Percentiles rank a stretch among this genome's conserved stretches.
Conservation (phyloP, 1,140 invertebrate genomes). For the Drosophila burlai region DNA sequence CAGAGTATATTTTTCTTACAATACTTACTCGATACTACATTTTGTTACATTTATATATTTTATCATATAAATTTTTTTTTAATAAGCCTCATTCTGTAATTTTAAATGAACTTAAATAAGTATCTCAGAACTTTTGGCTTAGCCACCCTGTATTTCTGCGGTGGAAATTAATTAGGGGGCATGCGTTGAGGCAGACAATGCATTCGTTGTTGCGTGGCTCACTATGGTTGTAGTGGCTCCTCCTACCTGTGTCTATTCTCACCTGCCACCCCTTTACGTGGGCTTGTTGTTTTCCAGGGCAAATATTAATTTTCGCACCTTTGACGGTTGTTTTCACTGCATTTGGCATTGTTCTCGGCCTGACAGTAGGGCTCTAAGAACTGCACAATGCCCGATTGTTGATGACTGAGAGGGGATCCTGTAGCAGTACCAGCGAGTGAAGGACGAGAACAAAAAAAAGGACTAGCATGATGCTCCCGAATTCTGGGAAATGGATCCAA, state of each 20-base stretch:
- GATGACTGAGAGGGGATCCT: conserved; percentile 16
- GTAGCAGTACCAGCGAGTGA: background rate
- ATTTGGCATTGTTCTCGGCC: conserved; percentile 25
- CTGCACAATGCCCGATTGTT: conserved; percentile 35
- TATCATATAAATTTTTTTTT: background rate
- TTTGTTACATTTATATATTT: background rate
- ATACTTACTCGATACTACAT: background rate
- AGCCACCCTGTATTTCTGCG: conserved; percentile 3
- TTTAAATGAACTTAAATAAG: too few relatives aligned
- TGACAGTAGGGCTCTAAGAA: background rate
- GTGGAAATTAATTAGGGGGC: conserved; percentile 64
- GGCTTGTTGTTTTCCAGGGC: conserved; percentile 35
- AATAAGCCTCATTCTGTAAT: background rate
- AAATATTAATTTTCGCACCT: conserved; percentile 80
- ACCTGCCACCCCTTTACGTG: conserved; percentile 6
- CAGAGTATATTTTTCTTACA: too few relatives aligned
- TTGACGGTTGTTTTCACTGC: conserved; percentile 43
- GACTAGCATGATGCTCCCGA: background rate
- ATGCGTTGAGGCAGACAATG: conserved; percentile 46
- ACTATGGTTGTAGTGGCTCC: background rate
- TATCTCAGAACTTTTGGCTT: background rate
- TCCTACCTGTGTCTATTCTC: background rate
- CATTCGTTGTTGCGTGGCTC: background rate
- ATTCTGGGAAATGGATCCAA: background rate
- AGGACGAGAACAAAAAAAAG: background rate